Conservation (phyloP, 1,140 invertebrate genomes). For the Palaemon carinicauda region DNA sequence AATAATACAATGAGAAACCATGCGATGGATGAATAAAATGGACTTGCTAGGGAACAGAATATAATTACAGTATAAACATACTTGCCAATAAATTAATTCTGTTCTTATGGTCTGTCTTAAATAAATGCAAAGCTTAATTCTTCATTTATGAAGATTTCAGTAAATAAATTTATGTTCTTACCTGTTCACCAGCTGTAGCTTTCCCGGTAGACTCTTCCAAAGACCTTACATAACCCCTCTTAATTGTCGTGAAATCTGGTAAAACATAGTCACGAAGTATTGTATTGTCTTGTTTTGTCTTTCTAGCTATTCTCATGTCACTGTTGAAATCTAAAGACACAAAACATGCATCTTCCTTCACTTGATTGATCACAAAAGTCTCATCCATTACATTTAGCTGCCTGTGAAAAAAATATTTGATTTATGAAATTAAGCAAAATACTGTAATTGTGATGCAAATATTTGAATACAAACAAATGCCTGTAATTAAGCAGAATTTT, state of each 20-base stretch:
- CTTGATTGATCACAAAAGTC: constrained; percentile 98
- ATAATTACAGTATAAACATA: too few relatives aligned
- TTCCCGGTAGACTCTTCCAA: constrained; percentile 69
- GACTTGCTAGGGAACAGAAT: too few relatives aligned
- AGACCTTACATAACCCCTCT: constrained; percentile 78
- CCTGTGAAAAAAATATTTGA: constrained; percentile 66
- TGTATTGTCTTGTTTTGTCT: constrained; percentile 71
- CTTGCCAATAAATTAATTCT: too few relatives aligned
- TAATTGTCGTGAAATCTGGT: constrained; percentile 90
- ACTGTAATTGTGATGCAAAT: too few relatives aligned
- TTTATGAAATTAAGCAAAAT: too few relatives aligned
- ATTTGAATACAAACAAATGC: too few relatives aligned
- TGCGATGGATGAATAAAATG: too few relatives aligned
- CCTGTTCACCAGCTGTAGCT: constrained; percentile 72
- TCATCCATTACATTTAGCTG: constrained; percentile 99
- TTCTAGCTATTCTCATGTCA: constrained; percentile 83
- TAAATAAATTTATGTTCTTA: constrained; percentile 62
- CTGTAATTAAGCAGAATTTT: too few relatives aligned
- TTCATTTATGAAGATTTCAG: background rate
- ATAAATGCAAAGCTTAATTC: too few relatives aligned
- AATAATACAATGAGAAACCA: too few relatives aligned
- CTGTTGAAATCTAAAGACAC: constrained; percentile 86
- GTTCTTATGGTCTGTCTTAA: too few relatives aligned
- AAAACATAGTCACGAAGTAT: constrained; percentile 92
- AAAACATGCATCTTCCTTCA: constrained; percentile 97